phyloP scores from a whole-genome alignment of 2,113 vertebrate species.

The Alethe castanea region DNA sequence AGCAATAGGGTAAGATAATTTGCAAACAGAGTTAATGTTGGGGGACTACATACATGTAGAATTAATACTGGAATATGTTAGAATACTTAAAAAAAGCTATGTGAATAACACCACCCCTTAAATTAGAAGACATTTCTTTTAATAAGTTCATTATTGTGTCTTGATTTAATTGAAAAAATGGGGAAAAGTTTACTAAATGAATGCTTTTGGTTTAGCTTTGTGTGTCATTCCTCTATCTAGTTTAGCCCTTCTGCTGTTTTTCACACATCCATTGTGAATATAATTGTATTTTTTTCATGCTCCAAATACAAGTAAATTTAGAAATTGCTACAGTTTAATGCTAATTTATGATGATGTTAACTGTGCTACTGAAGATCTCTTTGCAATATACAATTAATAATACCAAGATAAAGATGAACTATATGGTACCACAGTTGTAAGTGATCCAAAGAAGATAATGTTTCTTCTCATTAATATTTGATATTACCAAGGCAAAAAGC shows the following conservation, averaged over 20 bases:
- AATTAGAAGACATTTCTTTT: background rate
- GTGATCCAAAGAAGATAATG: background rate
- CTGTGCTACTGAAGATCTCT: background rate
- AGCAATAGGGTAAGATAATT: background rate
- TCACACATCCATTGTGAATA: background rate
- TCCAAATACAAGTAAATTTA: background rate
- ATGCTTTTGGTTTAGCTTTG: background rate
- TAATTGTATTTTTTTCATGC: background rate
- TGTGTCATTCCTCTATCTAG: background rate
- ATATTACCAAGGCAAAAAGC: background rate
- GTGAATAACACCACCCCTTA: background rate
- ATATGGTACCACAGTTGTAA: background rate
- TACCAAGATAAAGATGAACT: background rate
- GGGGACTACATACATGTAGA: background rate
- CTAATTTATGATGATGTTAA: background rate
- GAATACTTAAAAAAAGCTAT: background rate
- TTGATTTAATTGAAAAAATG: background rate
- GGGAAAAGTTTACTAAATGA: background rate
- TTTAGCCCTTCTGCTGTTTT: background rate
- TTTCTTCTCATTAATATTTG: background rate
- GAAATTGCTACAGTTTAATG: background rate
- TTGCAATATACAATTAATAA: background rate
- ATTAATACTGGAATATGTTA: background rate
- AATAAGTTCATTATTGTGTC: background rate
- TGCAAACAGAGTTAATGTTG: background rate